Evolutionary conservation across 2,888 invertebrate species (phyloP), one percentile per base, ranked within the genome.

Genomic region (Melanophora roralis): DNA sequence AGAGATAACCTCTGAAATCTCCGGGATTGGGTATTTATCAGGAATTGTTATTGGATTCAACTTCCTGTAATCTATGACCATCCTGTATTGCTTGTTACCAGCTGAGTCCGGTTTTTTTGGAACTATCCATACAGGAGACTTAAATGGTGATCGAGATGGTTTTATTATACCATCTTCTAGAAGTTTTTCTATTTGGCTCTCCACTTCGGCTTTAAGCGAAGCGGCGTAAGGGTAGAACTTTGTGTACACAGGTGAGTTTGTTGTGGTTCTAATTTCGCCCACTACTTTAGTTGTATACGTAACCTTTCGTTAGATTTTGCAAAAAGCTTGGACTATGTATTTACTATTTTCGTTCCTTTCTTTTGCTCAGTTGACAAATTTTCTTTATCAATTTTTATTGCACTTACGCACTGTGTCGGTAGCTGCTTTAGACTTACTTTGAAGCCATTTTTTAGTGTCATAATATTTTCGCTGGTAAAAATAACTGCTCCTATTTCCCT

Each of bases 201-300:
- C 57, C 1, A 76, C 73, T 38, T 64, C 62, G 0, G 43, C 38
- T 12, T 60, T 76, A 1, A 73, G 21, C 1, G 49, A 36, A n/a
- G 38, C 32, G 4, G 69, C 57, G n/a, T 73, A 78, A 0, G 69
- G 69, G n/a, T 69, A 76, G 12, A 1, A 51, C 60, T 38, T 68
- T 2, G 67, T 19, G 38, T 78, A 78, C 4, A 65, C 57, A 0
- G 77, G 72, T 14, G 16, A 23, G 7, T 59, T 47, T 1, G 38
- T 68, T n/a, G 36, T 32, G 9, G 72, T 76, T 16, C 49, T 38
- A 23, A 76, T 76, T 34, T 55, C 55, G 0, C n/a, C 67, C 27
- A 69, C 51, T 4, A 79, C 59, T 36, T 9, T 8, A 2, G 51
- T 51, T 45, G 45, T 45, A 9, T 45, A 45, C 2, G 45, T 45